Conservation (phyloP, 2,113 vertebrate genomes). For the Capra hircus region DNA sequence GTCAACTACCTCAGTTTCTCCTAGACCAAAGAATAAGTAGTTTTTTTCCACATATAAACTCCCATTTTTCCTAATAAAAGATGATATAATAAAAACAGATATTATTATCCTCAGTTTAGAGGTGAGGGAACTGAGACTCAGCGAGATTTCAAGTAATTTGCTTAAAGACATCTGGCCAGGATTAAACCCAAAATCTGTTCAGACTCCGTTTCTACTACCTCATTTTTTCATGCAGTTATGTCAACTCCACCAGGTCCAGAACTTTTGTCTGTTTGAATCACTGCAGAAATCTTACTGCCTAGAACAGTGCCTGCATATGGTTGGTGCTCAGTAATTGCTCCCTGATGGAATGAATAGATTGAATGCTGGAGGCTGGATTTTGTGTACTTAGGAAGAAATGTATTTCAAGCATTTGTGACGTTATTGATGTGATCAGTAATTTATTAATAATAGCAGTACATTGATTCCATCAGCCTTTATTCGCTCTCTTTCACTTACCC, state of each 20-base stretch:
- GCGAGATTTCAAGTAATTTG: constrained; percentile 42
- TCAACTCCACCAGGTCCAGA: neutral
- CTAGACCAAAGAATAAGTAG: constrained; percentile 46
- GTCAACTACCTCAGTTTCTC: constrained; percentile 69
- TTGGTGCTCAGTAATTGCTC: neutral
- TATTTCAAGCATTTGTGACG: neutral
- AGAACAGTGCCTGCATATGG: neutral
- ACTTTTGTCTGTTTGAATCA: neutral
- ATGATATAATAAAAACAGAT: constrained; percentile 48
- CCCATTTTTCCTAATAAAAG: constrained; percentile 51
- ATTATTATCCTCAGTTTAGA: constrained; percentile 32
- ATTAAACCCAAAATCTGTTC: constrained; percentile 32
- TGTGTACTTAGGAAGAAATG: neutral
- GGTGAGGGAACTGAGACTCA: neutral
- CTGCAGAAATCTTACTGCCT: neutral
- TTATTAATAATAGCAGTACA: neutral
- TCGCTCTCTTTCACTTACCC: neutral
- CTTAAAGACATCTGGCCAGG: constrained; percentile 28
- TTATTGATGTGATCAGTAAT: neutral
- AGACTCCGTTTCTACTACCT: neutral
- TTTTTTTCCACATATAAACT: constrained; percentile 30
- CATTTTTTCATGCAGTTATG: neutral
- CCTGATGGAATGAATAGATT: neutral
- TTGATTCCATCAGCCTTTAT: neutral
- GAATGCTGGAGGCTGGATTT: neutral